A percentile compares a stretch with the other conserved stretches of the same genome.
Conservation (phyloP, 1,140 invertebrate species). For the Prorops nasuta region DNA sequence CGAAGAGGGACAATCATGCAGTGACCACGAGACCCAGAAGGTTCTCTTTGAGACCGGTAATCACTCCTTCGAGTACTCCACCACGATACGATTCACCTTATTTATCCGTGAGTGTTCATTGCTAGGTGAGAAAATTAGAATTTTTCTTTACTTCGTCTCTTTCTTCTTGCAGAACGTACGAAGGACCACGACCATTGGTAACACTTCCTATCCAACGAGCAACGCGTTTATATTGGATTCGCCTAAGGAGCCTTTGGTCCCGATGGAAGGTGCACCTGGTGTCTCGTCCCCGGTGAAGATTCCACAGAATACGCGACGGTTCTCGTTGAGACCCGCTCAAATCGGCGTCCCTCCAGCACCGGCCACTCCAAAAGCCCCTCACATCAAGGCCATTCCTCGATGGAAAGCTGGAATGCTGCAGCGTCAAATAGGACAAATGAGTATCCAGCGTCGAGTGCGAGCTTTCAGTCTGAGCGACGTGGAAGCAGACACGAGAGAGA, state of each 20-base stretch:
- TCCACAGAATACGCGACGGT: constrained; percentile 19
- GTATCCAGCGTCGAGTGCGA: constrained; percentile 38
- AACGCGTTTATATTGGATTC: constrained; percentile 36
- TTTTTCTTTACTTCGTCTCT: too few relatives aligned
- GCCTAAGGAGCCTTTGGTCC: constrained; percentile 40
- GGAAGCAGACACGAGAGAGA: constrained; percentile 27
- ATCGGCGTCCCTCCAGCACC: constrained; percentile 22
- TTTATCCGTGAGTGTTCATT: constrained; percentile 30
- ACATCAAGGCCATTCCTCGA: constrained; percentile 33
- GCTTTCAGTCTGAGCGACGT: constrained; percentile 52
- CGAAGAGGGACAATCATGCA: constrained; percentile 30
- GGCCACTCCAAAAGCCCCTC: not conserved
- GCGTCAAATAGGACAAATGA: constrained; percentile 44
- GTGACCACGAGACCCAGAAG: constrained; percentile 28
- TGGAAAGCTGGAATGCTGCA: constrained; percentile 51
- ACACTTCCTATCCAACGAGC: constrained; percentile 29
- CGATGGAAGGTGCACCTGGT: constrained; percentile 38
- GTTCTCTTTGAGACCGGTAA: constrained; percentile 55
- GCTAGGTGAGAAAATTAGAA: too few relatives aligned
- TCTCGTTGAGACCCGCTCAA: constrained; percentile 41
- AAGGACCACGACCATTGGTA: too few relatives aligned
- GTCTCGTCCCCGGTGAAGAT: constrained; percentile 36
- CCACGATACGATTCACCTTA: constrained; percentile 31
- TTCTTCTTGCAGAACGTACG: too few relatives aligned
- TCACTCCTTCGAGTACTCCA: constrained; percentile 32